These are phyloP conservation scores for Cyclopterus lumpus DNA, from an alignment of 2,797 vertebrate species.

Conservation along the genomic window DNA sequence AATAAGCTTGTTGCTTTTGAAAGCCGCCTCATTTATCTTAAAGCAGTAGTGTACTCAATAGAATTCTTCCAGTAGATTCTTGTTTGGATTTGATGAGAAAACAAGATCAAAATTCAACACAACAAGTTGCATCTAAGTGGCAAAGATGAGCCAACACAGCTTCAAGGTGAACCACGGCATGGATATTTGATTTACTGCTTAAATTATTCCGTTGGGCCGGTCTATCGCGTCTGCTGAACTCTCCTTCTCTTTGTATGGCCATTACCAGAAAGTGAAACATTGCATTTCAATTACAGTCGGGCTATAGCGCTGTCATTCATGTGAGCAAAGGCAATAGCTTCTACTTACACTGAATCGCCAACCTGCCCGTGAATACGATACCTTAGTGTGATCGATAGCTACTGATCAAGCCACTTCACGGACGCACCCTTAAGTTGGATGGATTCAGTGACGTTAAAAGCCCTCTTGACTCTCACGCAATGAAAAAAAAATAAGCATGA, in stretches of 20 bases:
- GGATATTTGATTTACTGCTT: constrained; percentile 75
- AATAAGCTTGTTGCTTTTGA: constrained; percentile 38
- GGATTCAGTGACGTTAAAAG: constrained; percentile 21
- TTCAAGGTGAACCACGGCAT: constrained; percentile 69
- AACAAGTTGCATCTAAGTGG: constrained; percentile 57
- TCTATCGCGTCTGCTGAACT: constrained; percentile 54
- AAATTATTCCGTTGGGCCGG: constrained; percentile 70
- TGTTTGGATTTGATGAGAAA: constrained; percentile 50
- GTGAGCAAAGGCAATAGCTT: constrained; percentile 65
- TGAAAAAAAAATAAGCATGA: neutral
- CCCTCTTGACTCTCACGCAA: constrained; percentile 12
- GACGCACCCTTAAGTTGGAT: constrained; percentile 25
- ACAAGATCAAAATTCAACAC: constrained; percentile 53
- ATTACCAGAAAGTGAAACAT: constrained; percentile 69
- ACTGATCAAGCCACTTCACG: constrained; percentile 55
- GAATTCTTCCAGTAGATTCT: constrained; percentile 26
- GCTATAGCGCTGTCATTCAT: constrained; percentile 73
- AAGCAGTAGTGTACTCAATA: constrained; percentile 28
- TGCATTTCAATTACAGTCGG: constrained; percentile 71
- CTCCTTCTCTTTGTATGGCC: constrained; percentile 63
- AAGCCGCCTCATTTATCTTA: constrained; percentile 24
- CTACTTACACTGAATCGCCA: constrained; percentile 47
- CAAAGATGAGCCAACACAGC: constrained; percentile 57
- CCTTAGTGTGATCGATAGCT: constrained; percentile 61
- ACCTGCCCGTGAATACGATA: constrained; percentile 38